phyloP scores from a whole-genome alignment of 2,888 invertebrate species.

The Ochropacha duplaris region DNA sequence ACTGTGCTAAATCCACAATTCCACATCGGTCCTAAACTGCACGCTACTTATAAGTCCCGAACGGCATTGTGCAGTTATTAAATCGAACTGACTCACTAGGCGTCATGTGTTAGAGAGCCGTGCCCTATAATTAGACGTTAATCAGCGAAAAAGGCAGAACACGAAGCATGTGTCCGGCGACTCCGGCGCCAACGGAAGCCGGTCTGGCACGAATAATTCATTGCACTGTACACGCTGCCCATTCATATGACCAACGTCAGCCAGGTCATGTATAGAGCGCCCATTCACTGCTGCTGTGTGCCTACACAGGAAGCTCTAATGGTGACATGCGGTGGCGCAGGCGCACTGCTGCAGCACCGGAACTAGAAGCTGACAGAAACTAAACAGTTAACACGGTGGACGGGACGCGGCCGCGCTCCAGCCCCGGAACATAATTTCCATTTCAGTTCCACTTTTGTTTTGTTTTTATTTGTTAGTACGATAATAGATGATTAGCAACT shows the following conservation, averaged over 20 bases:
- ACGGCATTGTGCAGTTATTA: slow-evolving; percentile 57
- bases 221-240: slow-evolving; percentile 62
- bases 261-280: slow-evolving; percentile 51
- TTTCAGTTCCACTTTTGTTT: slow-evolving; percentile 5
- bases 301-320: slow-evolving; percentile 71
- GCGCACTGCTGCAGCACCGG: slow-evolving; percentile 59
- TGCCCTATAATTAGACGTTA: slow-evolving; percentile 79
- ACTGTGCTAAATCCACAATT: slow-evolving; percentile 40
- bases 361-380: slow-evolving; percentile 70
- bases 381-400: slow-evolving; percentile 63
- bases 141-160: slow-evolving; percentile 75
- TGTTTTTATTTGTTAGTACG: slow-evolving; percentile 1
- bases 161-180: slow-evolving; percentile 68
- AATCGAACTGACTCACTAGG: slow-evolving; percentile 67
- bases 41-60: slow-evolving; percentile 53
- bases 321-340: slow-evolving; percentile 41
- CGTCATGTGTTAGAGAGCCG: slow-evolving; percentile 67
- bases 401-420: slow-evolving; percentile 9
- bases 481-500: no score
- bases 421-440: slow-evolving; percentile 24
- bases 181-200: slow-evolving; percentile 75
- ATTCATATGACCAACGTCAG: slow-evolving; percentile 63
- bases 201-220: slow-evolving; percentile 74
- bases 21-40: slow-evolving; percentile 39
- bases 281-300: slow-evolving; percentile 50